Evolutionary conservation across 1,140 invertebrate genomes (phyloP).

Genomic region (Hycleus phaleratus): DNA sequence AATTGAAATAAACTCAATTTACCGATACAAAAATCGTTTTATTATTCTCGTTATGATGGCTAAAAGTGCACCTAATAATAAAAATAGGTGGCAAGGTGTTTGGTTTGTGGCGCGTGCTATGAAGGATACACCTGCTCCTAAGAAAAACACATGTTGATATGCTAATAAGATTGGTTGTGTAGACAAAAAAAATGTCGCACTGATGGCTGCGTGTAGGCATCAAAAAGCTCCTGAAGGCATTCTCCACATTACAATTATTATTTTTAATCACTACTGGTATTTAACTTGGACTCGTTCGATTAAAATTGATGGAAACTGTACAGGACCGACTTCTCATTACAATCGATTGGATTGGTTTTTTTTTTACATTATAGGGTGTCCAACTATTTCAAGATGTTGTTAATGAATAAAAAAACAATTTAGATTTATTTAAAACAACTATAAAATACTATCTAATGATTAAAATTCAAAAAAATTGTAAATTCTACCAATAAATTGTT

Average conservation of each 20-base stretch:
- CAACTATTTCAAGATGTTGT: too few species aligned
- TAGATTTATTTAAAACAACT: too few species aligned
- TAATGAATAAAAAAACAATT: too few species aligned
- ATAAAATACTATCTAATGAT: too few species aligned
- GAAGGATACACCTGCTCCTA: conserved; percentile 20
- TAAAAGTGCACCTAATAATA: not conserved
- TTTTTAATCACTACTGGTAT: conserved; percentile 8
- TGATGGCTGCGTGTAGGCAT: not conserved
- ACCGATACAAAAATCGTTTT: conserved; percentile 4
- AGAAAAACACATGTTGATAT: conserved; percentile 24
- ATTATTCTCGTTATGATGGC: not conserved
- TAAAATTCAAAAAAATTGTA: too few species aligned
- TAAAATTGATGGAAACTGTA: too few species aligned
- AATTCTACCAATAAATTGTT: too few species aligned
- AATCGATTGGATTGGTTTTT: too few species aligned
- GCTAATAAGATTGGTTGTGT: conserved; percentile 13
- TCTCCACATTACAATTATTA: conserved; percentile 3
- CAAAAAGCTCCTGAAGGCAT: not conserved
- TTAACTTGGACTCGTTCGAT: not conserved
- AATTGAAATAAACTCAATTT: conserved; percentile 25
- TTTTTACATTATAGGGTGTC: too few species aligned
- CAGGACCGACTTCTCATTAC: too few species aligned
- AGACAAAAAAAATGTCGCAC: conserved; percentile 8
- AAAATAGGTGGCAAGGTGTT: conserved; percentile 24
- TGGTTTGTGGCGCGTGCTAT: conserved; percentile 20